Evolutionary conservation across 2,797 vertebrate genomes (phyloP).

Genomic region (Crenuchus spilurus): DNA sequence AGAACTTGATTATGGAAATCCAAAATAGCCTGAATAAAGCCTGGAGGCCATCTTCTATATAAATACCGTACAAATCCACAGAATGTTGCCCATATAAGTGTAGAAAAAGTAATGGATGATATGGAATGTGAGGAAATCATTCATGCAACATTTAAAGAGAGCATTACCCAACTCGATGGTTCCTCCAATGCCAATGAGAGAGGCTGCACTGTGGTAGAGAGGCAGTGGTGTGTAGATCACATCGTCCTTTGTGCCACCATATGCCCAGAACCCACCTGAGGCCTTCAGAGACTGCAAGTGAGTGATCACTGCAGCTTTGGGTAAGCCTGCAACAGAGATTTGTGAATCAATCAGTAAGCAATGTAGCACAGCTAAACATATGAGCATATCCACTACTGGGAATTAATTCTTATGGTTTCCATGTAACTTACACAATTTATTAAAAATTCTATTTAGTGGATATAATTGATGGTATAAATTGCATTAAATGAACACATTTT

Average conservation of each 20-base stretch:
- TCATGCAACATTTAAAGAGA: not conserved
- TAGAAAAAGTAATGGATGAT: not conserved
- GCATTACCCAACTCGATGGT: conserved; percentile 86
- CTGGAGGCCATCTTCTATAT: not conserved
- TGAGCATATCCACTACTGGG: no score
- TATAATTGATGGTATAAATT: no score
- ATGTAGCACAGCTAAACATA: no score
- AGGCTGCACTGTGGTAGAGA: conserved; percentile 89
- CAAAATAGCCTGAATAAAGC: not conserved
- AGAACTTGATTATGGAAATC: not conserved
- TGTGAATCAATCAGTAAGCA: not conserved
- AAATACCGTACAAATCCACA: not conserved
- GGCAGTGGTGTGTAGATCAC: conserved; percentile 89
- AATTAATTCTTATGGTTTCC: no score
- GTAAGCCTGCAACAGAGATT: conserved; percentile 80
- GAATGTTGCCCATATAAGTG: not conserved
- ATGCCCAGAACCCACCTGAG: conserved; percentile 83
- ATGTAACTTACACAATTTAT: no score
- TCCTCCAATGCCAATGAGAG: conserved; percentile 86
- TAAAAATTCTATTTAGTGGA: no score
- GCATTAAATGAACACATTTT: no score
- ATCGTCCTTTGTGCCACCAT: conserved; percentile 76
- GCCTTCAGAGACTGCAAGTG: conserved; percentile 87
- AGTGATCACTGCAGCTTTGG: conserved; percentile 89
- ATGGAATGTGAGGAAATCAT: not conserved